phyloP scores from a whole-genome alignment of 2,888 invertebrate species.

The Pelosia muscerda region DNA sequence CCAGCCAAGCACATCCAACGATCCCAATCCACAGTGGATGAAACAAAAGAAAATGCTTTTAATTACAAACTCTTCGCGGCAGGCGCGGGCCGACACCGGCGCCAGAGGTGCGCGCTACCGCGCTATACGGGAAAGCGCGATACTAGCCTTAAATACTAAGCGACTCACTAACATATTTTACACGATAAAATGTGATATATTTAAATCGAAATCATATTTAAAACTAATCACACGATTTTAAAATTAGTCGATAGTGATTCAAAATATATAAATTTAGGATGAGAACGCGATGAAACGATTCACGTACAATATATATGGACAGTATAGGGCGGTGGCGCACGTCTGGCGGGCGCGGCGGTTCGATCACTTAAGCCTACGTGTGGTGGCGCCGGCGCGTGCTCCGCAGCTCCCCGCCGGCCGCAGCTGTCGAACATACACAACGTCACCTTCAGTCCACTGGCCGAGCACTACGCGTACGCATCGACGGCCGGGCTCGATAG shows the following conservation, averaged over 20 bases:
- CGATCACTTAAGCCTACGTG: constrained; percentile 18
- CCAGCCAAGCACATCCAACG: constrained; percentile 79
- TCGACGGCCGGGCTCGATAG: constrained; percentile 10
- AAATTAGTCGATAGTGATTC: constrained; percentile 4
- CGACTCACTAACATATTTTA: not conserved
- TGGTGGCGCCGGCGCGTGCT: constrained; percentile 11
- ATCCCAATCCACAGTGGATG: constrained; percentile 86
- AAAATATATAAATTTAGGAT: not conserved
- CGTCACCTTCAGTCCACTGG: constrained; percentile 25
- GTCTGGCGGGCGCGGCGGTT: too few relatives aligned
- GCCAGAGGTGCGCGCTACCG: too few relatives aligned
- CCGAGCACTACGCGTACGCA: not conserved
- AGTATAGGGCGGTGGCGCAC: too few relatives aligned
- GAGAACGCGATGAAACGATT: not conserved
- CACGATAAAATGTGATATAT: not conserved
- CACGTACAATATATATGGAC: not conserved
- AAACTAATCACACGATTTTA: too few relatives aligned
- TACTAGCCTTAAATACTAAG: not conserved
- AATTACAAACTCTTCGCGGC: constrained; percentile 65
- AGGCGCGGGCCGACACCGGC: not conserved
- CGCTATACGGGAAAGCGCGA: too few relatives aligned
- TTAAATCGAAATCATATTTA: not conserved
- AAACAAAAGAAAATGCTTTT: constrained; percentile 86
- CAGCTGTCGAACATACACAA: constrained; percentile 42
- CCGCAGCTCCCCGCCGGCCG: constrained; percentile 18